Conservation (phyloP, 2,113 vertebrate genomes). For the Oncorhynchus mykiss region DNA sequence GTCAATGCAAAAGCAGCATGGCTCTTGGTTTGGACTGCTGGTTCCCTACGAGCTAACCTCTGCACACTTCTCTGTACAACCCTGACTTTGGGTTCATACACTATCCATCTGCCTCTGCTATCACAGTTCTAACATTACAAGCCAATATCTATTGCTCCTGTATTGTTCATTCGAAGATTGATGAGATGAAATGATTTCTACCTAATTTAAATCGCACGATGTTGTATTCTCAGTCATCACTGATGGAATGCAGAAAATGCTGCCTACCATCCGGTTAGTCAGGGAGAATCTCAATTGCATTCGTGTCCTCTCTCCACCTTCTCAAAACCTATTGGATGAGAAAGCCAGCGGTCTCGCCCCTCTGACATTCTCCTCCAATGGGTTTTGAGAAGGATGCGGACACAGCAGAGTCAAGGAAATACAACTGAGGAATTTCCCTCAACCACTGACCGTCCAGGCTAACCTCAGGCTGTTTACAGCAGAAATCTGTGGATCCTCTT, state of each 20-base stretch:
- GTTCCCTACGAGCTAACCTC: neutral
- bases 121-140: neutral
- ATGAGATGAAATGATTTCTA: neutral
- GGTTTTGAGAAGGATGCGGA: neutral
- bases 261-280: too few relatives aligned
- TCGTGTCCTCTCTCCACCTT: too few relatives aligned
- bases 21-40: neutral
- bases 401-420: neutral
- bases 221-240: too few relatives aligned
- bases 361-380: too few relatives aligned
- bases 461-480: too few relatives aligned
- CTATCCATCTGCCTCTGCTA: neutral
- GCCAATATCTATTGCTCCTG: neutral
- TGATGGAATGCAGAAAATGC: too few relatives aligned
- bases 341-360: too few relatives aligned
- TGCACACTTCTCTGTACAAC: neutral
- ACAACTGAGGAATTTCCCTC: neutral
- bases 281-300: too few relatives aligned
- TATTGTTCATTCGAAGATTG: neutral
- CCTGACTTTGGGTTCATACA: neutral
- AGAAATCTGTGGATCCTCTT: too few relatives aligned
- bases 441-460: neutral
- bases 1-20: slow-evolving; percentile 1
- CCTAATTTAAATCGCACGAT: too few relatives aligned
- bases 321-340: too few relatives aligned